These are phyloP conservation scores for Sphaerodactylus townsendi DNA, from an alignment of 2,113 vertebrate genomes.

Conservation along the genomic window DNA sequence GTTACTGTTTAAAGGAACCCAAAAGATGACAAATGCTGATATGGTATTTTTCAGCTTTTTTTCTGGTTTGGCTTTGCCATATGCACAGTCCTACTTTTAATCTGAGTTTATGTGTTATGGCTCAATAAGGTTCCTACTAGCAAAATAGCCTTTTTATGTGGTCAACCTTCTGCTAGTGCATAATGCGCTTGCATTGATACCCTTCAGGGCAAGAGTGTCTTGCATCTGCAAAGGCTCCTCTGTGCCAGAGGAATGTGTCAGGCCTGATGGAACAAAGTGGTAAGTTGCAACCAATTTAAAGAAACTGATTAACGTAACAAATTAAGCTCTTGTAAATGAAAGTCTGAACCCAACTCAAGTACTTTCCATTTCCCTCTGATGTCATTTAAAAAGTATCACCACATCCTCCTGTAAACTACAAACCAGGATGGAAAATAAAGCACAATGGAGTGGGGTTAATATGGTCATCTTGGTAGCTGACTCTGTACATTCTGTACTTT, in stretches of 20 bases:
- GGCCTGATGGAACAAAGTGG: no score
- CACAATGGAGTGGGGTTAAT: slow-evolving; percentile 29
- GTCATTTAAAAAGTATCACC: slow-evolving; percentile 38
- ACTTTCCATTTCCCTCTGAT: slow-evolving; percentile 38
- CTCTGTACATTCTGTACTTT: slow-evolving; percentile 62
- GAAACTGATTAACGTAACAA: slow-evolving; percentile 10
- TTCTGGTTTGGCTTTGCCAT: no score
- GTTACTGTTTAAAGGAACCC: no score
- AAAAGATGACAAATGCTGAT: no score
- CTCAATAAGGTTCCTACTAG: slow-evolving; percentile 38
- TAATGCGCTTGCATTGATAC: no score
- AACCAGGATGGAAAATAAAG: slow-evolving; percentile 31
- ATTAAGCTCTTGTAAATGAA: no score
- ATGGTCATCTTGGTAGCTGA: slow-evolving; percentile 51
- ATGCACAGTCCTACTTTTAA: no score
- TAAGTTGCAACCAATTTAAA: no score
- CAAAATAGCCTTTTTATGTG: slow-evolving; percentile 24
- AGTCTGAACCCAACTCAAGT: slow-evolving; percentile 13
- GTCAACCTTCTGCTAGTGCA: background rate
- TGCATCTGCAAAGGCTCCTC: no score
- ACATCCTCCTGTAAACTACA: slow-evolving; percentile 32
- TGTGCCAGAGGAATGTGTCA: no score
- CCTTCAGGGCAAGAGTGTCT: no score
- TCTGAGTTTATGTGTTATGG: background rate
- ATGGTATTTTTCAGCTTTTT: no score